Evolutionary conservation across 2,797 vertebrate genomes (phyloP).

Genomic region (Mionectes olivaceus): DNA sequence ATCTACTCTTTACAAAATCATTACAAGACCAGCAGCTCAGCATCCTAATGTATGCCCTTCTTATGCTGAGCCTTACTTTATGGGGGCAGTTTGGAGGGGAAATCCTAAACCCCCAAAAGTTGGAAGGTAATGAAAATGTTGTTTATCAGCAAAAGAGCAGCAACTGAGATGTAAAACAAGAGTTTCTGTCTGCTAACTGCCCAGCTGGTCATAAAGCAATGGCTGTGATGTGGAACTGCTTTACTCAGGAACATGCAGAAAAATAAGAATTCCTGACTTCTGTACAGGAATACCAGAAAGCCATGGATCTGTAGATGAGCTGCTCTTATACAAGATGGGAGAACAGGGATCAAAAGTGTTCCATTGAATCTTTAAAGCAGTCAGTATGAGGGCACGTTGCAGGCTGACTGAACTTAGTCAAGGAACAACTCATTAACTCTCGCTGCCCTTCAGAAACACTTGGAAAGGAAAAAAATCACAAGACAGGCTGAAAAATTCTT

Average conservation of each 20-base stretch:
- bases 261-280: not conserved
- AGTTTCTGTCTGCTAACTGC: not conserved
- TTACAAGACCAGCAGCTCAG: not conserved
- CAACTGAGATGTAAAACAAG: not conserved
- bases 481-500: not conserved
- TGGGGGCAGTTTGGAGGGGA: not conserved
- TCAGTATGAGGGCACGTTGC: not conserved
- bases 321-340: not conserved
- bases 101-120: not conserved
- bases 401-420: not conserved
- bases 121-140: not conserved
- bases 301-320: not conserved
- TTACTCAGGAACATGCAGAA: not conserved
- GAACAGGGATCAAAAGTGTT: not conserved
- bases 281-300: not conserved
- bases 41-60: not conserved
- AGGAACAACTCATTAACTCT: not conserved
- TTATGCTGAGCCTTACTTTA: not conserved
- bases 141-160: conserved; percentile 9
- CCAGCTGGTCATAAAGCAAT: not conserved
- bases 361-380: not conserved
- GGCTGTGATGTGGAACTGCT: not conserved
- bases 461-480: not conserved
- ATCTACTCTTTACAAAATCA: not conserved
- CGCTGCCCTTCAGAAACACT: conserved; percentile 1